A percentile compares a stretch with the other conserved stretches of the same genome.
These are phyloP conservation scores for Axis porcinus DNA, from an alignment of 2,113 vertebrate genomes.

Conservation along the genomic window DNA sequence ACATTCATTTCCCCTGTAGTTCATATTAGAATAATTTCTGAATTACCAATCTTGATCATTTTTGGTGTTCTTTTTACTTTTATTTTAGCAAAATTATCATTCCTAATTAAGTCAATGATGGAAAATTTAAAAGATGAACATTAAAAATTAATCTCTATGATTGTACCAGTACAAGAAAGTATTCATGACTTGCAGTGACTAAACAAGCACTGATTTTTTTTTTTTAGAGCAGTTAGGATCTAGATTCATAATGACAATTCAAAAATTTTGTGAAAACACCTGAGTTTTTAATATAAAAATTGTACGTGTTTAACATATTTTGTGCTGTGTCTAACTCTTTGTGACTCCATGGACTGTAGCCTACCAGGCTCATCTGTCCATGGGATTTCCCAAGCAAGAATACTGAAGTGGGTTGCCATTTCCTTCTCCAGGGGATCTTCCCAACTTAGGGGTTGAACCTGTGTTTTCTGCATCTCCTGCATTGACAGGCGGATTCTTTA, in stretches of 20 bases:
- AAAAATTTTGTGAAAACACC: not conserved
- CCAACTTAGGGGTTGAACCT: not conserved
- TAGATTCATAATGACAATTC: not conserved
- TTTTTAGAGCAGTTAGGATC: not conserved
- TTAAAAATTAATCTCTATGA: not conserved
- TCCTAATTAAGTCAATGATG: not conserved
- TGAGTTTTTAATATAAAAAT: not conserved
- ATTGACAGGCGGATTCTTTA: not conserved
- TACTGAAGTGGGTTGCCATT: not conserved
- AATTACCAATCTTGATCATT: not conserved
- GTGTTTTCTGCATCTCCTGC: not conserved
- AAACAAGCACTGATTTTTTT: not conserved
- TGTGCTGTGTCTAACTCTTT: not conserved
- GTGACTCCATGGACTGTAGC: not conserved
- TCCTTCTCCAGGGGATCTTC: not conserved
- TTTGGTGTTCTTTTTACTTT: not conserved
- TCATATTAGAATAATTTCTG: not conserved
- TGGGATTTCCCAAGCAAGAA: not conserved
- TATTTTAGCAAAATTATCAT: not conserved
- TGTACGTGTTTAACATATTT: not conserved
- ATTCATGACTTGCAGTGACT: not conserved
- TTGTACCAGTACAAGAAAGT: not conserved
- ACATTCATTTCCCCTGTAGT: not conserved
- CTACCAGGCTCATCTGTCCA: not conserved
- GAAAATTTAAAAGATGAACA: not conserved